A percentile compares a stretch with the other conserved stretches of the same genome.
These are phyloP conservation scores for Drosophila ohnishii DNA, from an alignment of 1,140 invertebrate species.

Conservation along the genomic window DNA sequence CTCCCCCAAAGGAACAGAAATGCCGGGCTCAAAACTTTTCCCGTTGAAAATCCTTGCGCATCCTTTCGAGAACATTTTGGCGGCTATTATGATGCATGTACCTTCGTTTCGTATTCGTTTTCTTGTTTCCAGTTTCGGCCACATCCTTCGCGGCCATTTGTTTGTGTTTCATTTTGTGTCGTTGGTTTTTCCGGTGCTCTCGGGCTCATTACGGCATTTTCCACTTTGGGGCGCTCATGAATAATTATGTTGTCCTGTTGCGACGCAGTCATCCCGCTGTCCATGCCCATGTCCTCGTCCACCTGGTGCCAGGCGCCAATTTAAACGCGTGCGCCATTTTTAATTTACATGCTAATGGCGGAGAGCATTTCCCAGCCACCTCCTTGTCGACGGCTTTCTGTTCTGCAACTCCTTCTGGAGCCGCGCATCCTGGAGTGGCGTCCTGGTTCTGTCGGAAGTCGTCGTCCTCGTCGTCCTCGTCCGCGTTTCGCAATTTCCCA, in stretches of 20 bases:
- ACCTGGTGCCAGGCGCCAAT: slow-evolving; percentile 48
- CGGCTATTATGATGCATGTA: slow-evolving; percentile 52
- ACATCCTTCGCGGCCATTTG: slow-evolving; percentile 37
- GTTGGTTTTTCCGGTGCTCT: slow-evolving; percentile 58
- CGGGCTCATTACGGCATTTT: slow-evolving; percentile 68
- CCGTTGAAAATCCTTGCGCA: slow-evolving; percentile 50
- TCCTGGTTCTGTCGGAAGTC: slow-evolving; percentile 35
- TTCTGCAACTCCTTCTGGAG: slow-evolving; percentile 22
- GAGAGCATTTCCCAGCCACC: slow-evolving; percentile 56
- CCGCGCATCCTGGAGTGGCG: slow-evolving; percentile 7
- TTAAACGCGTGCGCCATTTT: slow-evolving; percentile 67
- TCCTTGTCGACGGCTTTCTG: slow-evolving; percentile 39
- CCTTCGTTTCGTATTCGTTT: slow-evolving; percentile 14
- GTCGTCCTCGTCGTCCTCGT: slow-evolving; percentile 1
- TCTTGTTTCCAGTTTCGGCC: slow-evolving; percentile 2
- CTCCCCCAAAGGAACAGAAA: slow-evolving; percentile 2
- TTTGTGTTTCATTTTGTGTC: slow-evolving; percentile 57
- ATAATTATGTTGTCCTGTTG: slow-evolving; percentile 66
- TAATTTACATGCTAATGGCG: slow-evolving; percentile 71
- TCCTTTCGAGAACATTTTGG: slow-evolving; percentile 40
- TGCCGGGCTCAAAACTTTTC: slow-evolving; percentile 27
- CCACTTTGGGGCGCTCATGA: slow-evolving; percentile 68
- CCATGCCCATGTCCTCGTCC: slow-evolving; percentile 16
- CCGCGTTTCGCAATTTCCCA: slow-evolving; percentile 28
- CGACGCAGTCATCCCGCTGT: slow-evolving; percentile 31